Base-by-base conservation (phyloP, 2,888 invertebrate species). In the Sesia apiformis region DNA sequence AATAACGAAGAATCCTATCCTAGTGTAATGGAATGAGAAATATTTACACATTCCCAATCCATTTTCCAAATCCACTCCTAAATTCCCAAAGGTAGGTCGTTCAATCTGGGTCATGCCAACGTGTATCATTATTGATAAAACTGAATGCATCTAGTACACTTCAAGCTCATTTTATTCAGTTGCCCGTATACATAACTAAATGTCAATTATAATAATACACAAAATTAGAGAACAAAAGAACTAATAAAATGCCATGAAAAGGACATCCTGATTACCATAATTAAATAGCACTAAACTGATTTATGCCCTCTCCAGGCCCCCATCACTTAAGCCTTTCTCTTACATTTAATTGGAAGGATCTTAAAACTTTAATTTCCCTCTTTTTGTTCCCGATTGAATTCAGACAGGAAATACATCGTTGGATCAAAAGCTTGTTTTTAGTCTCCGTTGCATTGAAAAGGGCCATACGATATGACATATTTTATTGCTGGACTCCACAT, bases 401-500 rank as follows among this genome's bases (percentile, higher is more conserved):
- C 65, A 63, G 60, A 70, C 82, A 81, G 88, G 86, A 88, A 78
- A 84, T 79, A 82, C 73, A 60, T 78, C 75, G 78, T 84, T 81
- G 74, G 69, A 60, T 70, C 71, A 69, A 80, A 79, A 77, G 80
- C 62, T 68, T 81, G 79, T 86, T 84, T 85, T 83, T 80, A 76
- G 74, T 76, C 71, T 84, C 77, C 69, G 67, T 77, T 77, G 77
- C 76, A 81, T 64, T 67, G 66, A 76, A 61, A 81, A 71, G 71
- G 67, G 79, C 78, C 65, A 81, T 81, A 80, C 76, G 81, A 87
- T 86, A 87, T 88, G 87, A 85, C 86, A 82, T 83, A 82, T 82
- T 83, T 85, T 83, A 85, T 84, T 84, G 80, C 72, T 65, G 63
- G 66, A 66, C 57, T 69, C 70, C 63, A 70, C 74, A 72, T 75